Conservation (phyloP, 92 coral and sea anemone species). For the Zoanthus gigantus region DNA sequence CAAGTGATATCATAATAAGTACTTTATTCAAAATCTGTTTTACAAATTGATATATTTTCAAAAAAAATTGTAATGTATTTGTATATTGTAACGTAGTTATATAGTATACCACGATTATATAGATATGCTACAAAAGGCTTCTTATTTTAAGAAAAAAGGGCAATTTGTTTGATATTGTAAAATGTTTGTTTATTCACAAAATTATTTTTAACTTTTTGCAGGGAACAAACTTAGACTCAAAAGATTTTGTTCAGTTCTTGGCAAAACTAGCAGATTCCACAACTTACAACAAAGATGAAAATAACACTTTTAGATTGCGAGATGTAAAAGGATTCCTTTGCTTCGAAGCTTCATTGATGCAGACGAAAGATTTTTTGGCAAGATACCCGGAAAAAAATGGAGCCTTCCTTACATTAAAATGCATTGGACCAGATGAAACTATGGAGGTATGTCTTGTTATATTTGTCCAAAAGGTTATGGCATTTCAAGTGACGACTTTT, state of each 20-base stretch:
- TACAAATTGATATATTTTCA: too few species aligned
- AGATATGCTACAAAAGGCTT: too few species aligned
- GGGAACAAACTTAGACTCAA: background rate
- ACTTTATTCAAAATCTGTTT: too few species aligned
- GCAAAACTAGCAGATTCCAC: background rate
- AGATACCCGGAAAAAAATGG: background rate
- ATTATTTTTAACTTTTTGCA: background rate
- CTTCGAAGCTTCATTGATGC: background rate
- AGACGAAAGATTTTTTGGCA: background rate
- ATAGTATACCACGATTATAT: too few species aligned
- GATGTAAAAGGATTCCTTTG: slow-evolving; percentile 4
- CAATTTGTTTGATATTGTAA: too few species aligned
- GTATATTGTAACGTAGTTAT: too few species aligned
- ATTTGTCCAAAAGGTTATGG: background rate
- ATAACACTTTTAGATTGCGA: background rate
- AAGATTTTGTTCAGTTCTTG: background rate
- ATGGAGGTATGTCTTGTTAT: background rate
- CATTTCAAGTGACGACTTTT: background rate
- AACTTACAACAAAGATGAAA: background rate
- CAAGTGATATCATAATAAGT: too few species aligned
- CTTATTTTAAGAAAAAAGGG: too few species aligned
- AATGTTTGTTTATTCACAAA: too few species aligned
- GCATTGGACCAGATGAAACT: slow-evolving; percentile 3
- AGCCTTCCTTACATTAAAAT: background rate
- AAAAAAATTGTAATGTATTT: too few species aligned